Conservation (phyloP, 2,888 invertebrate species). For the Agonopterix subpropinquella region DNA sequence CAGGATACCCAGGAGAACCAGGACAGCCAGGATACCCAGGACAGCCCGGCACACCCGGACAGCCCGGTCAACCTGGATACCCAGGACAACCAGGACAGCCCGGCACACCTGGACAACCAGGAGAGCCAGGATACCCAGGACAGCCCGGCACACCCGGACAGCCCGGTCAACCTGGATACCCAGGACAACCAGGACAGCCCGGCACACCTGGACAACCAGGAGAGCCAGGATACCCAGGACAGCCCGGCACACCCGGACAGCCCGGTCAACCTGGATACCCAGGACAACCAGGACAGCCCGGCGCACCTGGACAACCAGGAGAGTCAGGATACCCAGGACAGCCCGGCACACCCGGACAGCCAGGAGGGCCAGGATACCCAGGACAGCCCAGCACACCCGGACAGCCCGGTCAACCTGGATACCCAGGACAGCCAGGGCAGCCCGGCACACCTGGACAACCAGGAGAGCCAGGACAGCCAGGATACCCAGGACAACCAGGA, state of each 20-base stretch:
- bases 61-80: constrained; percentile 14
- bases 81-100: constrained; percentile 10
- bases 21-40: constrained; percentile 5
- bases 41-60: constrained; percentile 15
- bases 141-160: constrained; percentile 15
- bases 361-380: constrained; percentile 27
- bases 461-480: constrained; percentile 23
- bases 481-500: constrained; percentile 13
- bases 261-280: too few relatives aligned
- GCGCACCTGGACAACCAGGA: constrained; percentile 18
- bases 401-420: constrained; percentile 9
- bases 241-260: too few relatives aligned
- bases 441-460: constrained; percentile 23
- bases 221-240: constrained; percentile 13
- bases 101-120: constrained; percentile 14
- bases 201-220: constrained; percentile 19
- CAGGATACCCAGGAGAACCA: constrained; percentile 7
- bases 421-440: constrained; percentile 3
- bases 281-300: constrained; percentile 13
- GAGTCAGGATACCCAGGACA: constrained; percentile 31
- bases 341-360: constrained; percentile 8
- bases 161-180: constrained; percentile 2
- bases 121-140: too few relatives aligned
- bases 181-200: constrained; percentile 13
- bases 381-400: constrained; percentile 11